phyloP scores from a whole-genome alignment of 2,113 vertebrate genomes.

The Pundamilia nyererei region DNA sequence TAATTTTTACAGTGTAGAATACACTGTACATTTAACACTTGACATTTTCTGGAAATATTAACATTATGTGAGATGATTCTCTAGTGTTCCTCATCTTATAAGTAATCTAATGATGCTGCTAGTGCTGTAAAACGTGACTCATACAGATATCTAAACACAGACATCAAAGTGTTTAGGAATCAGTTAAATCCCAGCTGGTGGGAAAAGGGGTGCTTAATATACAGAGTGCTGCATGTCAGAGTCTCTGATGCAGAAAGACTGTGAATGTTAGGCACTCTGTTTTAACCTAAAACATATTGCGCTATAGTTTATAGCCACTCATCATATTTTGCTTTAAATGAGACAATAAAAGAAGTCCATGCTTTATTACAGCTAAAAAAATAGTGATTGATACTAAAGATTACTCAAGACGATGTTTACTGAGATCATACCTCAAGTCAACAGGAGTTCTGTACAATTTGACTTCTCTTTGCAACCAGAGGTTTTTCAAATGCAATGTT shows the following conservation, averaged over 20 bases:
- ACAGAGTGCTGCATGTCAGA: not conserved
- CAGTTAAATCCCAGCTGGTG: slow-evolving; percentile 14
- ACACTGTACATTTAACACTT: not conserved
- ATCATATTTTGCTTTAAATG: not conserved
- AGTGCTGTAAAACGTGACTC: not conserved
- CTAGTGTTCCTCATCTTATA: not conserved
- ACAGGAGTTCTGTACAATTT: not conserved
- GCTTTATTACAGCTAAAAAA: not conserved
- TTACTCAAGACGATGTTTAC: not conserved
- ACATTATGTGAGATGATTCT: slow-evolving; percentile 33
- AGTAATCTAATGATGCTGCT: slow-evolving; percentile 39
- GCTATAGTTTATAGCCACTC: not conserved
- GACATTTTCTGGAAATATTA: slow-evolving; percentile 11
- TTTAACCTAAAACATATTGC: not conserved
- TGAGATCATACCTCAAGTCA: not conserved
- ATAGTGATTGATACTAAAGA: not conserved
- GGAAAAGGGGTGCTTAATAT: not conserved
- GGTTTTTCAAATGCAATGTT: not conserved
- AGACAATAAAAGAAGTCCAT: not conserved
- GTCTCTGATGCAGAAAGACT: not conserved
- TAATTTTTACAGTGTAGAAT: not conserved
- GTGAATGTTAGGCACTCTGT: not conserved
- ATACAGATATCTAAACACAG: slow-evolving; percentile 11
- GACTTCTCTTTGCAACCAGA: not conserved
- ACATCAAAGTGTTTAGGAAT: slow-evolving; percentile 31